Conservation (phyloP, 2,888 invertebrate species). For the Tortrix viridana region DNA sequence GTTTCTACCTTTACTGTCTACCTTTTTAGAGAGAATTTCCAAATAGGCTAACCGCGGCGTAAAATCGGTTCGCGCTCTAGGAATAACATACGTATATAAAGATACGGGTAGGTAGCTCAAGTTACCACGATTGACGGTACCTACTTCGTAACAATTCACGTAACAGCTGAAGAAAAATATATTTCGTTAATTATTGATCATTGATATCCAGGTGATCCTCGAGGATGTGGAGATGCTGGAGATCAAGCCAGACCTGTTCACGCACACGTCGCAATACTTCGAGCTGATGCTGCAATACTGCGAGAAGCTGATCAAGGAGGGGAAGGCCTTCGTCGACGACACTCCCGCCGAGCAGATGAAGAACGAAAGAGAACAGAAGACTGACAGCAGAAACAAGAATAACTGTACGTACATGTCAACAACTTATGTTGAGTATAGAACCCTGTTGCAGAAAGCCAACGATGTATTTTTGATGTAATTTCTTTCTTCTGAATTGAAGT, state of each 20-base stretch:
- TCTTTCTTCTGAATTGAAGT: too few relatives aligned
- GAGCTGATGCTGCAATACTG: constrained; percentile 95
- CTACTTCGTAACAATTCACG: neutral
- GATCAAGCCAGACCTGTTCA: constrained; percentile 95
- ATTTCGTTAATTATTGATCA: too few relatives aligned
- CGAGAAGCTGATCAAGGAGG: constrained; percentile 92
- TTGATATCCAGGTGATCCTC: constrained; percentile 86
- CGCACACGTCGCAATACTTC: constrained; percentile 98
- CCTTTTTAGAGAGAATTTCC: too few relatives aligned
- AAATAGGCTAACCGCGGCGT: too few relatives aligned
- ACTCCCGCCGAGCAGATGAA: constrained; percentile 98
- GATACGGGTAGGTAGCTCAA: neutral
- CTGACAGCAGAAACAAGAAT: constrained; percentile 92
- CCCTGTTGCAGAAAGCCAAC: too few relatives aligned
- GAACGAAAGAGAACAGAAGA: constrained; percentile 94
- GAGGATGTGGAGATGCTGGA: constrained; percentile 96
- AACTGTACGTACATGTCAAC: constrained; percentile 86
- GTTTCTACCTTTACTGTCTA: too few relatives aligned
- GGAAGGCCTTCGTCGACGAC: constrained; percentile 98
- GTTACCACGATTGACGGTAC: neutral
- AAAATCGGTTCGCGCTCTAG: too few relatives aligned
- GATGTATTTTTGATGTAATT: too few relatives aligned
- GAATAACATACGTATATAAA: too few relatives aligned
- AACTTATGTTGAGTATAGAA: neutral
- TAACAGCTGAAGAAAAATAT: too few relatives aligned